Percentiles rank a stretch among this genome's conserved stretches.
Evolutionary conservation across 2,888 invertebrate species (phyloP).

Genomic region (Caenorhabditis sp.): DNA sequence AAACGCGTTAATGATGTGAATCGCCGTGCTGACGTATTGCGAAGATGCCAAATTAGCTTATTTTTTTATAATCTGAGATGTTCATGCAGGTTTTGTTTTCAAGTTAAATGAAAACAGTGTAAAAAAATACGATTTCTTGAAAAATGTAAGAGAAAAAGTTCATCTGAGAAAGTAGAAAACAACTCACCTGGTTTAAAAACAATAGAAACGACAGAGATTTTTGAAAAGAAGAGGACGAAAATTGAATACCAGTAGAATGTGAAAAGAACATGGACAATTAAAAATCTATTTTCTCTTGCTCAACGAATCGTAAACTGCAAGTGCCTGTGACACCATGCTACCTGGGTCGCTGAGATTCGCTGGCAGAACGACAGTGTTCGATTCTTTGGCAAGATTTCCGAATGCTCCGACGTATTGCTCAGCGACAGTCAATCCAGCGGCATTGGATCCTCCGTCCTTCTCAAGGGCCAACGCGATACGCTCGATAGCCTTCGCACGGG

Average conservation of each 20-base stretch:
- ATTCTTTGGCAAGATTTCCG: slow-evolving; percentile 92
- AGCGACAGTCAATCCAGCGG: slow-evolving; percentile 93
- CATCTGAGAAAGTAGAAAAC: not conserved
- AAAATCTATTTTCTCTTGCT: slow-evolving; percentile 46
- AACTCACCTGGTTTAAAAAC: slow-evolving; percentile 9
- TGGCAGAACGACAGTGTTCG: slow-evolving; percentile 95
- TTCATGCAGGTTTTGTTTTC: too few species aligned
- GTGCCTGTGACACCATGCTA: slow-evolving; percentile 79
- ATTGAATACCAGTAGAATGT: slow-evolving; percentile 11
- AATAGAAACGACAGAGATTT: slow-evolving; percentile 5
- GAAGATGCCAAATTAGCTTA: not conserved
- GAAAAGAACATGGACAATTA: slow-evolving; percentile 3
- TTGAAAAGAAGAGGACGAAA: slow-evolving; percentile 1
- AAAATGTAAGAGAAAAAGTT: not conserved
- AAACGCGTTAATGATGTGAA: too few species aligned
- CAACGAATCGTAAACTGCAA: slow-evolving; percentile 77
- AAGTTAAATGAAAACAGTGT: too few species aligned
- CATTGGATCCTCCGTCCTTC: slow-evolving; percentile 84
- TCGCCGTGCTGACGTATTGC: not conserved
- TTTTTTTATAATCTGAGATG: too few species aligned
- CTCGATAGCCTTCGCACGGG: slow-evolving; percentile 91
- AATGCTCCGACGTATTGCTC: slow-evolving; percentile 97
- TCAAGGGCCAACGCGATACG: slow-evolving; percentile 88
- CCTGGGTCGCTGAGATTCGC: slow-evolving; percentile 73
- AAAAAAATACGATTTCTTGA: not conserved